Base-by-base conservation (phyloP, 2,797 vertebrate genomes). In the Melanotaenia maccullochi region DNA sequence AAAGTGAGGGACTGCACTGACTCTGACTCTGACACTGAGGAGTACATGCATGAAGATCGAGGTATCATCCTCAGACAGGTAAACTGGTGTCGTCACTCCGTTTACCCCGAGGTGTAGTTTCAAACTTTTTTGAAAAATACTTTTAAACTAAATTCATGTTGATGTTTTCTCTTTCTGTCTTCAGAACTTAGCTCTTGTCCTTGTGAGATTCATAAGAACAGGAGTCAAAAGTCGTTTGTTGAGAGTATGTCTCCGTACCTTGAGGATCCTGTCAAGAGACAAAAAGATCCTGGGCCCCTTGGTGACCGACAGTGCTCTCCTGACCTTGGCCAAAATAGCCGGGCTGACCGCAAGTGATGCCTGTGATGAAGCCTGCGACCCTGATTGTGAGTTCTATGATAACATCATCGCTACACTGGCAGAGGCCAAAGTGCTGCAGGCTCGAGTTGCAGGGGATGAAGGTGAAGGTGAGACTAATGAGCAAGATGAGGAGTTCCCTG, bases 211-310 rank as follows among this genome's bases (percentile, higher is more conserved):
- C 68, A 85, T 92, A 59, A 87, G 72, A 68, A 85, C 86, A 9
- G 89, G 73, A 28, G 86, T 85, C 2, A 93, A 91, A 69, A 69
- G 84, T 13, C 78, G 51, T 7, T 86, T 95, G 73, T 60, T 93
- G 55, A 90, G 82, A 55, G 90, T 88, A 1, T 90, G 85, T 67
- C 85, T 96, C 8, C 91, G 82, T 62, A 91, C 88, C 6, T 82
- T 95, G 52, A 90, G 94, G 68, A 95, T 95, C 73, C 92, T 96
- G 22, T 94, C 94, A 47, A 87, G 95, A 44, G 95, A 96, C 84
- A 93, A 93, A 55, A 93, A 92, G 83, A 90, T 92, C 14, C 85
- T 95, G 69, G 85, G 83, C 11, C 94, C 94, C 47, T 60, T 96
- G 67, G 90, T 94, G 75, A 93, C 90, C 0, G 93, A 93, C 78